A percentile compares a stretch with the other conserved stretches of the same genome.
Conservation (phyloP, 2,797 vertebrate species). For the Jordanella pulchra region DNA sequence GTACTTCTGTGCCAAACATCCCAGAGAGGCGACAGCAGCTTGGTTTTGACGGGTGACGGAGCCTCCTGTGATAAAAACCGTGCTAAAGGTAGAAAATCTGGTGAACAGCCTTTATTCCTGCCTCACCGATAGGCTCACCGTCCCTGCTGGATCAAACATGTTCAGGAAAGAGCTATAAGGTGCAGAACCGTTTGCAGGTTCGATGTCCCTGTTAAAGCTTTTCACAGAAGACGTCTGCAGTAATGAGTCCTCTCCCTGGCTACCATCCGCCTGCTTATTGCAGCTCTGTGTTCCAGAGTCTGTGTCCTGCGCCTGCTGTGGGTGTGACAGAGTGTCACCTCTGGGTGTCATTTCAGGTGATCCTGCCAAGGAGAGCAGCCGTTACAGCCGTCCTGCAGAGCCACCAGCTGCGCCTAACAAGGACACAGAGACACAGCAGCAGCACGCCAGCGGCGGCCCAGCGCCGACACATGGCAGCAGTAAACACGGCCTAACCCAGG, state of each 20-base stretch:
- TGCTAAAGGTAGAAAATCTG: neutral
- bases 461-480: slow-evolving; percentile 34
- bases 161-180: neutral
- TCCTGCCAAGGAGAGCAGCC: slow-evolving; percentile 60
- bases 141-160: neutral
- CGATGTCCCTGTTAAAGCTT: slow-evolving; percentile 29
- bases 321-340: slow-evolving; percentile 71
- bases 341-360: slow-evolving; percentile 74
- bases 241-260: slow-evolving; percentile 61
- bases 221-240: slow-evolving; percentile 39
- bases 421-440: slow-evolving; percentile 49
- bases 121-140: neutral
- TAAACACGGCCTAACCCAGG: slow-evolving; percentile 40
- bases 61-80: neutral
- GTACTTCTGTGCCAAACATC: neutral
- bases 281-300: slow-evolving; percentile 24
- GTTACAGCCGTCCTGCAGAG: slow-evolving; percentile 67
- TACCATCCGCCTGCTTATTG: slow-evolving; percentile 30
- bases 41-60: neutral
- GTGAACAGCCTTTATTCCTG: neutral
- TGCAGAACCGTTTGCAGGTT: too few relatives aligned
- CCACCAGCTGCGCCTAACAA: slow-evolving; percentile 69
- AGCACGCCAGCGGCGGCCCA: slow-evolving; percentile 24
- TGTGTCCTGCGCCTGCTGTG: slow-evolving; percentile 34
- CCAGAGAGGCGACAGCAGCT: slow-evolving; percentile 5